These are phyloP conservation scores for Pristionchus japonicus DNA, from an alignment of 2,888 invertebrate genomes.

Conservation along the genomic window DNA sequence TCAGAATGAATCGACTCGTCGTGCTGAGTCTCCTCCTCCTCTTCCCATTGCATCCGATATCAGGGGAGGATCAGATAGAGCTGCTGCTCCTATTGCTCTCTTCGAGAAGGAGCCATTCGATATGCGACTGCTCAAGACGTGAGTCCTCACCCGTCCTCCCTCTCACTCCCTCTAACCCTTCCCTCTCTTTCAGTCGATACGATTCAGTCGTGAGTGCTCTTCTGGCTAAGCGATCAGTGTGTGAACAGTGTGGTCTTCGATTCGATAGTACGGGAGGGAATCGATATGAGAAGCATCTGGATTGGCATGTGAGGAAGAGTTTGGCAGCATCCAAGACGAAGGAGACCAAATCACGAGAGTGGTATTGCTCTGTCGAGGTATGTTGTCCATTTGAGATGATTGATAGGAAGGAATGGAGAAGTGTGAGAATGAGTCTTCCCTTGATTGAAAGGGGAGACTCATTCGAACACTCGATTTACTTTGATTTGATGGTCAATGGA, in stretches of 20 bases:
- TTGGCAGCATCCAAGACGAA: conserved; percentile 43
- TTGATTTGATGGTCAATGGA: not conserved
- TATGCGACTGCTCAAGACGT: conserved; percentile 60
- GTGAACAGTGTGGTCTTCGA: conserved; percentile 93
- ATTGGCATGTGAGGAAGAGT: conserved; percentile 98
- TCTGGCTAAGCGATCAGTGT: conserved; percentile 86
- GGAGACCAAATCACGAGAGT: conserved; percentile 84
- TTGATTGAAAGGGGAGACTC: not conserved
- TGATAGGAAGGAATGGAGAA: not conserved
- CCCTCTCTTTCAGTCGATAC: conserved; percentile 82
- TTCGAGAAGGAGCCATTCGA: conserved; percentile 60
- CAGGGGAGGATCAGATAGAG: conserved; percentile 48
- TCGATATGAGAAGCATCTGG: conserved; percentile 91
- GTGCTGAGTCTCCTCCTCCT: conserved; percentile 51
- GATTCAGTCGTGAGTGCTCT: conserved; percentile 82
- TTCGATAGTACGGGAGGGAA: conserved; percentile 83
- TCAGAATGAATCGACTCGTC: not conserved
- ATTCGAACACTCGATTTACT: not conserved
- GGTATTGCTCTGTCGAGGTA: conserved; percentile 86
- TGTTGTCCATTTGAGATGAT: conserved; percentile 50
- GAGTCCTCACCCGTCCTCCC: conserved; percentile 26
- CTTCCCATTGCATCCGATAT: conserved; percentile 51
- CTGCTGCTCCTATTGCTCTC: conserved; percentile 77
- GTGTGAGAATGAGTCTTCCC: not conserved
- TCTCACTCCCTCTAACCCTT: not conserved